Percentiles rank a stretch among this genome's conserved stretches.
phyloP scores from a whole-genome alignment of 2,888 invertebrate genomes.

The Mythimna ferrago region DNA sequence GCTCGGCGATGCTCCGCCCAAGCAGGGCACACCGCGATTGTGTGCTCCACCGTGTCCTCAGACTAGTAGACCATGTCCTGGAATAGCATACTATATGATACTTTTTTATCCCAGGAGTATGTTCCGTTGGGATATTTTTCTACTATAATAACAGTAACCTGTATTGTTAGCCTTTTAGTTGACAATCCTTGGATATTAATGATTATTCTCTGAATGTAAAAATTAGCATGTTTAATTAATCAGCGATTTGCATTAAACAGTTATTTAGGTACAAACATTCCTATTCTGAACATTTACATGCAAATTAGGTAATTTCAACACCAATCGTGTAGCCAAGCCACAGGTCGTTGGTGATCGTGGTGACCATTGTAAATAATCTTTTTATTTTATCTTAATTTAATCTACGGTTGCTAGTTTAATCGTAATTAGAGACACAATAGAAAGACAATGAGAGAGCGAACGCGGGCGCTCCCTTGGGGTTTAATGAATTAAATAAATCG shows the following conservation, averaged over 20 bases:
- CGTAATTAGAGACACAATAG: too few species aligned
- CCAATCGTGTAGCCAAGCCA: conserved; percentile 13
- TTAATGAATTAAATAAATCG: neutral
- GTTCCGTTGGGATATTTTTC: too few species aligned
- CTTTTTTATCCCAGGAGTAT: too few species aligned
- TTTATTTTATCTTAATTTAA: conserved; percentile 7
- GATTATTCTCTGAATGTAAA: neutral
- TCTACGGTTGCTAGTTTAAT: neutral
- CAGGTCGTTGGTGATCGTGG: conserved; percentile 7
- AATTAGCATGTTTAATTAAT: conserved; percentile 54
- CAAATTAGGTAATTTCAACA: conserved; percentile 45
- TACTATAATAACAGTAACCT: neutral
- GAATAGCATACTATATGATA: too few species aligned
- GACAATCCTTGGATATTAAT: neutral
- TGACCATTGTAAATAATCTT: conserved; percentile 5
- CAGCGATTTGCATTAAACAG: conserved; percentile 48
- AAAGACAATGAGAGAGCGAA: too few species aligned
- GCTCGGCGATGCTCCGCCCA: too few species aligned
- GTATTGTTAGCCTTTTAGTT: neutral
- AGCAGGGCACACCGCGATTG: too few species aligned
- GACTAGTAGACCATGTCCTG: too few species aligned
- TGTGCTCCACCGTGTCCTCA: too few species aligned
- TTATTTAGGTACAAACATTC: conserved; percentile 36
- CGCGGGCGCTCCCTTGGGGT: too few species aligned
- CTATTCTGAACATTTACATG: conserved; percentile 49